Conservation (phyloP, 2,797 vertebrate genomes). For the Microhierax caerulescens region DNA sequence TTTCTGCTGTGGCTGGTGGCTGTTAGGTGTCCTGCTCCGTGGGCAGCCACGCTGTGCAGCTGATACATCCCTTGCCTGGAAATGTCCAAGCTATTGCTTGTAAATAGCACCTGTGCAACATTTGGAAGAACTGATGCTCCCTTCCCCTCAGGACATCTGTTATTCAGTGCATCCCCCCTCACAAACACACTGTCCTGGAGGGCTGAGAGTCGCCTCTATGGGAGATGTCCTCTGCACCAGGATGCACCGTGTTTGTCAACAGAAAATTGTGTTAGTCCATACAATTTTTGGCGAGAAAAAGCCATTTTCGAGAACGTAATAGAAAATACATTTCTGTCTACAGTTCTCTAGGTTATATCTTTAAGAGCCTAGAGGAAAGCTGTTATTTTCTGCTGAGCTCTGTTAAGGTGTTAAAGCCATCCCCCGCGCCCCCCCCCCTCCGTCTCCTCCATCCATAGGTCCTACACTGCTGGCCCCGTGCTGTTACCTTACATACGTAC, state of each 20-base stretch:
- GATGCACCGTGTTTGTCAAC: background rate
- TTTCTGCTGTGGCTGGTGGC: background rate
- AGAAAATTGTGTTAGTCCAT: background rate
- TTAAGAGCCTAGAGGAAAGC: background rate
- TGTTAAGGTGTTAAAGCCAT: background rate
- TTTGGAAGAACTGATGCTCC: background rate
- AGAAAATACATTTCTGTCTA: background rate
- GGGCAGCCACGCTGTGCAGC: background rate
- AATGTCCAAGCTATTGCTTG: background rate
- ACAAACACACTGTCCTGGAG: background rate
- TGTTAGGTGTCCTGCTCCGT: background rate
- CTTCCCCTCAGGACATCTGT: background rate
- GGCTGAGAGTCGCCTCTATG: background rate
- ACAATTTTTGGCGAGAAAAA: background rate
- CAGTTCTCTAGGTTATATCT: background rate
- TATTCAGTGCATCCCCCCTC: background rate
- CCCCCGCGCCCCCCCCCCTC: too few relatives aligned
- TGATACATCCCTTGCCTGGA: background rate
- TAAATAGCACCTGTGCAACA: background rate
- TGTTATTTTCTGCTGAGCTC: background rate
- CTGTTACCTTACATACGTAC: too few relatives aligned
- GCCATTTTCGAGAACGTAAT: background rate
- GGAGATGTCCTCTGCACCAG: background rate
- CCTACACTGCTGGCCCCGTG: rapidly evolving
- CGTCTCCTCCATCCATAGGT: rapidly evolving